Base-by-base conservation (phyloP, 2,113 vertebrate genomes). In the Astur gentilis region DNA sequence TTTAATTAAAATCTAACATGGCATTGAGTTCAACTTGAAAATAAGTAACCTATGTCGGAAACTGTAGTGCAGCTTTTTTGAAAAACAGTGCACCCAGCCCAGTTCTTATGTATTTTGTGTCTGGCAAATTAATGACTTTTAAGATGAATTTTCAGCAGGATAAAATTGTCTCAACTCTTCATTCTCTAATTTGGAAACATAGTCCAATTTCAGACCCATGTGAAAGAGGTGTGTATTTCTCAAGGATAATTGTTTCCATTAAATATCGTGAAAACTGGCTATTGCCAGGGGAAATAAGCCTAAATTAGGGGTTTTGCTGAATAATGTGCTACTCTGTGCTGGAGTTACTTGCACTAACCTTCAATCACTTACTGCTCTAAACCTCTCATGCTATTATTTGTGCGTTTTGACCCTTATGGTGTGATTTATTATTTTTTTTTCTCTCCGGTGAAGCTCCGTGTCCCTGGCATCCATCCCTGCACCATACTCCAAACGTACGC, bases 401-500 rank as follows among this genome's bases (percentile, higher is more conserved):
- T 36, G 50, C 4, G 6, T 19, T 55, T 67, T 67, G 44, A 34
- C 38, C 36, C 61, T 52, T 1, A 3, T 5, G 38, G 45, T 11
- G 32, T 38, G 32, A 22, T 54, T 7, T 42, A 6, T 42, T 42
- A 13, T 42, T 54, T 27, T 50, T 29, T 29, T 16, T 8, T 31
- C 15, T 13, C 20, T 64, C 19, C 1, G 2, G 40, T 38, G 61
- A 40, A 65, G 21, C 29, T 86, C 34, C 2, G 11, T 6, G 36
- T 47, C 49, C 32, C 36, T 18, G 60, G n/a, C 50, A 22, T 22
- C 50, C n/a, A 5, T 13, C 62, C 44, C 44, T 3, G 23, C 16
- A 3, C 64, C 21, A 0, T 3, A 19, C 18, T 18, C 23, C 1
- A 2, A n/a, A 6, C 3, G 1, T 21, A 16, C 0, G 1, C 16